A percentile compares a stretch with the other conserved stretches of the same genome.
These are phyloP conservation scores for Tachyglossus aculeatus DNA, from an alignment of 2,797 vertebrate species.

Conservation along the genomic window DNA sequence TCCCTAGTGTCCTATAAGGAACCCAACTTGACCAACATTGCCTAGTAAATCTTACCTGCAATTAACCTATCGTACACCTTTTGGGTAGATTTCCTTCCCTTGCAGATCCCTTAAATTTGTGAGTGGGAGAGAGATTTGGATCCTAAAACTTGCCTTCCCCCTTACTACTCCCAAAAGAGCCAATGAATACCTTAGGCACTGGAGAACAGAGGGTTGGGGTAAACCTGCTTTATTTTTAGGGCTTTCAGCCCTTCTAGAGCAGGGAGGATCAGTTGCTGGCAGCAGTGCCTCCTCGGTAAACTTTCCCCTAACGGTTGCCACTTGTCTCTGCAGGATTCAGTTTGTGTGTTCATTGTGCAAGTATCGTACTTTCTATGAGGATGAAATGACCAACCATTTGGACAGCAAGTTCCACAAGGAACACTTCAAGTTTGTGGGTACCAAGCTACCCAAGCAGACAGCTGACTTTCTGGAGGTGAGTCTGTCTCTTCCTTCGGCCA, in stretches of 20 bases:
- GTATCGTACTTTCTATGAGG: slow-evolving; percentile 92
- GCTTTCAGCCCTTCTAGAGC: neutral
- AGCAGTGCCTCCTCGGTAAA: neutral
- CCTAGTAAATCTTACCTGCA: too few species aligned
- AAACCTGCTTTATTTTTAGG: neutral
- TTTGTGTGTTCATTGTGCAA: slow-evolving; percentile 94
- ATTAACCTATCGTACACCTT: slow-evolving; percentile 16
- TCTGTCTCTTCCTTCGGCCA: rapidly evolving
- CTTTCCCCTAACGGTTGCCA: slow-evolving; percentile 1
- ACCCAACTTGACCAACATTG: neutral
- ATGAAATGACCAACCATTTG: slow-evolving; percentile 88
- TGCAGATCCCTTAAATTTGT: too few species aligned
- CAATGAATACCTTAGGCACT: too few species aligned
- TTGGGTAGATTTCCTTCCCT: neutral
- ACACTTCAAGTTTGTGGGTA: slow-evolving; percentile 89
- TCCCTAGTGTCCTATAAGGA: neutral
- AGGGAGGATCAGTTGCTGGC: neutral
- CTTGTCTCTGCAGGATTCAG: slow-evolving; percentile 79
- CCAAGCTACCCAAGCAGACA: slow-evolving; percentile 88
- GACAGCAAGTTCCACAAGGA: slow-evolving; percentile 95
- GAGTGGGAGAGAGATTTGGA: neutral
- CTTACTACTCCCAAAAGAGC: slow-evolving; percentile 32
- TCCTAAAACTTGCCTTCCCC: slow-evolving; percentile 38
- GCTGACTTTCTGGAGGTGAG: slow-evolving; percentile 91
- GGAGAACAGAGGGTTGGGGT: slow-evolving; percentile 1